Base-by-base conservation (phyloP, 1,140 invertebrate genomes). In the Bombus picipes region DNA sequence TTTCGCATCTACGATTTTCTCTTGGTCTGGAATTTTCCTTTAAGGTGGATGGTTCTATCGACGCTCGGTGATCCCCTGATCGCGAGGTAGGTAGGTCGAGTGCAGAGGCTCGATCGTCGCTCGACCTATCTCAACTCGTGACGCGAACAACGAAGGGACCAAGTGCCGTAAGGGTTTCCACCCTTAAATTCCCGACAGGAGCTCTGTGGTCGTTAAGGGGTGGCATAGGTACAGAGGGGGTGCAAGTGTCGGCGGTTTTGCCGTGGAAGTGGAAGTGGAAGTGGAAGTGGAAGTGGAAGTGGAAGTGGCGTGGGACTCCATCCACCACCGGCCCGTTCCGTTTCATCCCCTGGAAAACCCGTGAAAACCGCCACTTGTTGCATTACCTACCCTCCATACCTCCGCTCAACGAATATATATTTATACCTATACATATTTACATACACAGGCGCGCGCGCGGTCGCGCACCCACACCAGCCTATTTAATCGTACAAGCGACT, bases 331-430 rank as follows among this genome's bases (percentile, higher is more conserved):
- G 88, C 89, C 87, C 87, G 91, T 89, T 91, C 92, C 93, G 92
- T 94, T 94, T 94, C 94, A 94, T 94, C 92, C 94, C 93, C 86
- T 91, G 93, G 93, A 95, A 95, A 95, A 95, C 91, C 94, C 94
- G 94, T 95, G 95, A 95, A 95, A 95, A 95, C 94, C 93, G 92
- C 95, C 95, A 95, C 95, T 95, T 95, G 95, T 95, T 95, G 95
- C 95, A 81, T 93, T 93, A 94, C 91, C 93, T 75, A 88, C 78
- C 78, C 83, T 72, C 93, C 92, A 89, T 89, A 92, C 92, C 91
- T 92, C 89, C 89, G 91, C 92, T 89, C 79, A 91, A 88, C 90
- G 90, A 92, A 92, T 90, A 91, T 89, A 90, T 80, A 87, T 88
- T 81, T 90, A 83, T 89, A 85, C 88, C 72, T 80, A 89, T 87